Percentiles rank a stretch among this genome's conserved stretches.
Conservation (phyloP, 2,888 invertebrate species). For the Buathra laborator region DNA sequence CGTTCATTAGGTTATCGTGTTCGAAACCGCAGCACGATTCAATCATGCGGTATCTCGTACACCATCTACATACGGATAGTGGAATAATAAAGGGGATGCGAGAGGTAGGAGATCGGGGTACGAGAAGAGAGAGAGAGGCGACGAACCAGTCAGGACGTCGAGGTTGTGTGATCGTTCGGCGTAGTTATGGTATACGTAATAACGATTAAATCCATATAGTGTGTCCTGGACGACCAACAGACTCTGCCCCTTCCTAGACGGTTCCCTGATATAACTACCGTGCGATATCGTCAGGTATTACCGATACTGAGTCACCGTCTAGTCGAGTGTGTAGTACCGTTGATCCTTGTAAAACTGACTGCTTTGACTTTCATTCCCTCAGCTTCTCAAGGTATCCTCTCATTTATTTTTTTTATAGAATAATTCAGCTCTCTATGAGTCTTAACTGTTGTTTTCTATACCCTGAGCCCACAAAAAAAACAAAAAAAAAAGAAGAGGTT, state of each 20-base stretch:
- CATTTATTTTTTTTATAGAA: not conserved
- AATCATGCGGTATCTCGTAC: constrained; percentile 82
- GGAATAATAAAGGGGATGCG: constrained; percentile 79
- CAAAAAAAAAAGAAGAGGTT: constrained; percentile 35
- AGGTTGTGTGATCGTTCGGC: constrained; percentile 60
- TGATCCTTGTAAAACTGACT: no score
- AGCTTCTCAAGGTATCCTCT: not conserved
- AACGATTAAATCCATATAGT: constrained; percentile 50
- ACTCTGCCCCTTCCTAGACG: constrained; percentile 16
- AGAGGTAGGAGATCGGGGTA: constrained; percentile 16
- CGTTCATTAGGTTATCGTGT: constrained; percentile 84
- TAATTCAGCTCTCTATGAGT: not conserved
- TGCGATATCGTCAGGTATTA: constrained; percentile 11
- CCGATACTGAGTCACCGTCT: constrained; percentile 4
- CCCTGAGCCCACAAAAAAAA: constrained; percentile 8
- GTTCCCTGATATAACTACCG: constrained; percentile 26
- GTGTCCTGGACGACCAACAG: constrained; percentile 46
- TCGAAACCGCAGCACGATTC: constrained; percentile 81
- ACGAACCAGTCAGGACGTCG: constrained; percentile 48
- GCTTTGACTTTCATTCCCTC: not conserved
- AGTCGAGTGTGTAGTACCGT: not conserved
- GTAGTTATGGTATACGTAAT: constrained; percentile 62
- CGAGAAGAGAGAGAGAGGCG: constrained; percentile 23
- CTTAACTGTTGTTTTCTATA: constrained; percentile 6
- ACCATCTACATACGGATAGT: constrained; percentile 80